A percentile compares a stretch with the other conserved stretches of the same genome.
Evolutionary conservation across 2,888 invertebrate species (phyloP).

Genomic region (Drosophila limbata): DNA sequence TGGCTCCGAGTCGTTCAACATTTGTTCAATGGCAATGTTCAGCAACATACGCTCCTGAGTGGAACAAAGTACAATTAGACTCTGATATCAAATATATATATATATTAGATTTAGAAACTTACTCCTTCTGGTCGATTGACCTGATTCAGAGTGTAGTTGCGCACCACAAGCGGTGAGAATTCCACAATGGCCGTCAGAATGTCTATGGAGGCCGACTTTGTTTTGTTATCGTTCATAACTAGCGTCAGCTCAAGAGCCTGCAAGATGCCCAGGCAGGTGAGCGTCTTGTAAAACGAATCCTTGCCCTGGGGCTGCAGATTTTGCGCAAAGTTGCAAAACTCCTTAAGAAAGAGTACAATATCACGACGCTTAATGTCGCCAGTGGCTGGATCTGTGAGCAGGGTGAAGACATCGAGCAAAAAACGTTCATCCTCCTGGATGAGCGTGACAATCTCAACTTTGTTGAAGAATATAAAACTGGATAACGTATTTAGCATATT

Average conservation of each 20-base stretch:
- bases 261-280: slow-evolving; percentile 94
- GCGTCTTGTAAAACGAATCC: slow-evolving; percentile 98
- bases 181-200: slow-evolving; percentile 99
- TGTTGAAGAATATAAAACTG: slow-evolving; percentile 99
- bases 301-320: slow-evolving; percentile 98
- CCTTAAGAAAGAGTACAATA: slow-evolving; percentile 98
- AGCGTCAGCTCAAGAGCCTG: slow-evolving; percentile 96
- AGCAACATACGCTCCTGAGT: slow-evolving; percentile 94
- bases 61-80: not conserved
- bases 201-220: slow-evolving; percentile 98
- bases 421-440: slow-evolving; percentile 99
- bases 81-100: not conserved
- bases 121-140: slow-evolving; percentile 94
- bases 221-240: slow-evolving; percentile 95
- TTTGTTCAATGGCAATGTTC: slow-evolving; percentile 99
- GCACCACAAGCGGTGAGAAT: slow-evolving; percentile 98
- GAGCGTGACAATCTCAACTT: slow-evolving; percentile 99
- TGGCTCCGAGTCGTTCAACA: slow-evolving; percentile 98
- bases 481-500: slow-evolving; percentile 98
- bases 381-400: slow-evolving; percentile 95
- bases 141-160: slow-evolving; percentile 98
- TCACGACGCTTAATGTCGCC: slow-evolving; percentile 94
- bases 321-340: slow-evolving; percentile 99
- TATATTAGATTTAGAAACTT: slow-evolving; percentile 77
- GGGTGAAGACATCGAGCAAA: slow-evolving; percentile 96